Evolutionary conservation across 2,888 invertebrate genomes (phyloP).

Genomic region (Harpalus rubripes): DNA sequence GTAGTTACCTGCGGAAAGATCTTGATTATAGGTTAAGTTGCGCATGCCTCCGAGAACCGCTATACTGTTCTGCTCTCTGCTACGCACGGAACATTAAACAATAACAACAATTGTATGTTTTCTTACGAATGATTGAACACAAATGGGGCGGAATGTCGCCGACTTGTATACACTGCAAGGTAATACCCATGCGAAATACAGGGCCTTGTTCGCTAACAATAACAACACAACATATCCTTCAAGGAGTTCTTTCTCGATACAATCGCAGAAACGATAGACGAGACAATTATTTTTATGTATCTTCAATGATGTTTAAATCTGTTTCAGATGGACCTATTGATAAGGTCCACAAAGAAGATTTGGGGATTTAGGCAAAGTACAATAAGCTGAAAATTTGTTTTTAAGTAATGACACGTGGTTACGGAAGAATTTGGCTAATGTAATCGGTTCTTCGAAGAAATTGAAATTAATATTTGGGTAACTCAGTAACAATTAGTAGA

Average conservation of each 20-base stretch:
- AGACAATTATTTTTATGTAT: slow-evolving; percentile 53
- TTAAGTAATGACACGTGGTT: background rate
- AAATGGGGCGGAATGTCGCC: slow-evolving; percentile 64
- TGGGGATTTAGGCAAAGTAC: background rate
- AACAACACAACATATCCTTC: slow-evolving; percentile 17
- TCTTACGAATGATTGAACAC: slow-evolving; percentile 62
- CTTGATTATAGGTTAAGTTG: slow-evolving; percentile 50
- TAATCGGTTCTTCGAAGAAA: background rate
- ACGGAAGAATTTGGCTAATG: background rate
- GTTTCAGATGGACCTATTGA: slow-evolving; percentile 23
- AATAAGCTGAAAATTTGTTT: background rate
- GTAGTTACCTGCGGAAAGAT: slow-evolving; percentile 41
- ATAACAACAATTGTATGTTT: slow-evolving; percentile 66
- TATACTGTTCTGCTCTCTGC: background rate
- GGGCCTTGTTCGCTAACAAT: slow-evolving; percentile 22
- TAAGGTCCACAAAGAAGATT: background rate
- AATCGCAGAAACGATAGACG: background rate
- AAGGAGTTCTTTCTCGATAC: slow-evolving; percentile 14
- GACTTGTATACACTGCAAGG: slow-evolving; percentile 53
- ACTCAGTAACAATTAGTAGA: background rate
- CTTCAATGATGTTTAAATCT: slow-evolving; percentile 46
- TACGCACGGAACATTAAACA: slow-evolving; percentile 64
- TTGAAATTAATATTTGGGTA: background rate
- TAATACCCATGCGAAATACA: slow-evolving; percentile 52
- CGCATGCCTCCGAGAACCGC: slow-evolving; percentile 37